A percentile compares a stretch with the other conserved stretches of the same genome.
These are phyloP conservation scores for Rhipidura dahli DNA, from an alignment of 2,113 vertebrate species.

Conservation along the genomic window DNA sequence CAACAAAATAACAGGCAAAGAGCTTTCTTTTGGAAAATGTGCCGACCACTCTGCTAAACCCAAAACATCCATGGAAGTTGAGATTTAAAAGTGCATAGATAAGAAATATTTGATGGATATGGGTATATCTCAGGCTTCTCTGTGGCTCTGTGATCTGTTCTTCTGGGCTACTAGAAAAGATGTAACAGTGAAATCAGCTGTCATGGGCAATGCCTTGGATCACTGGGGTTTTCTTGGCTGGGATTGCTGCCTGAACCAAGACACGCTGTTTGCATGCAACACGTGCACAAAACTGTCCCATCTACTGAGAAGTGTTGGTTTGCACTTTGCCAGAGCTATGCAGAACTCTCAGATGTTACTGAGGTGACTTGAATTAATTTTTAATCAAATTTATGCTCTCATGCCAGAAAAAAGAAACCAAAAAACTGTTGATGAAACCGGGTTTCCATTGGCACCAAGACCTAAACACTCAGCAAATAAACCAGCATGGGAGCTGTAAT, in stretches of 20 bases:
- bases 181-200: neutral
- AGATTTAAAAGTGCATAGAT: neutral
- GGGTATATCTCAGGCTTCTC: neutral
- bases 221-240: neutral
- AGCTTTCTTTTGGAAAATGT: neutral
- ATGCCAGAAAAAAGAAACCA: neutral
- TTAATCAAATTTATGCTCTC: neutral
- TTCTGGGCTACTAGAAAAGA: neutral
- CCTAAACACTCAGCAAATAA: slow-evolving; percentile 31
- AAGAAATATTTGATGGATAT: neutral
- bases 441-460: slow-evolving; percentile 19
- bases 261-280: neutral
- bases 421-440: neutral
- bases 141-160: neutral
- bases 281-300: neutral
- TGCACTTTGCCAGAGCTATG: neutral
- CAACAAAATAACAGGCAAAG: neutral
- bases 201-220: neutral
- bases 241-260: neutral
- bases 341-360: neutral
- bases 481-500: neutral
- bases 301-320: neutral
- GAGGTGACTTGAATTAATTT: neutral
- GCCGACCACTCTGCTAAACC: neutral
- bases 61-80: neutral